Evolutionary conservation across 2,113 vertebrate species (phyloP).

Genomic region (Eulemur rufifrons): DNA sequence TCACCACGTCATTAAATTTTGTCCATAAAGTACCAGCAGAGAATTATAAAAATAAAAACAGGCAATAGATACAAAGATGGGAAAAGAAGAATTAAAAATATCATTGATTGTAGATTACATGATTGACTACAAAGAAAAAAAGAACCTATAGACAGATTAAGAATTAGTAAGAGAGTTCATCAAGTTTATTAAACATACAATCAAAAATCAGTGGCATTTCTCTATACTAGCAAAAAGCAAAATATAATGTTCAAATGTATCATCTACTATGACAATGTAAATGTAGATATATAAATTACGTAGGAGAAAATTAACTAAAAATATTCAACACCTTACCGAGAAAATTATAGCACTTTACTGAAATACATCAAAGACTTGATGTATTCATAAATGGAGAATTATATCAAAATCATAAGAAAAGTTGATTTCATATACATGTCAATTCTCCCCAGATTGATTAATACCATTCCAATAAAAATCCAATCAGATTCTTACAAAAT

Average conservation of each 20-base stretch:
- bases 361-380: neutral
- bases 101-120: neutral
- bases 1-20: neutral
- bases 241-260: neutral
- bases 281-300: neutral
- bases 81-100: neutral
- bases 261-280: neutral
- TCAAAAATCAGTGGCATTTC: neutral
- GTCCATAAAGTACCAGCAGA: neutral
- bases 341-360: neutral
- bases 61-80: neutral
- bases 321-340: neutral
- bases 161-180: neutral
- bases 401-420: neutral
- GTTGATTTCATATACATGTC: neutral
- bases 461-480: neutral
- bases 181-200: neutral
- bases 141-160: neutral
- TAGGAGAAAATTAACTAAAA: neutral
- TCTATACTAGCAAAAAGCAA: neutral
- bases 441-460: neutral
- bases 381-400: neutral
- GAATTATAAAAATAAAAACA: neutral
- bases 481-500: neutral
- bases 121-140: neutral